Conservation (phyloP, 2,888 invertebrate species). For the Ennomos fuscantarius region DNA sequence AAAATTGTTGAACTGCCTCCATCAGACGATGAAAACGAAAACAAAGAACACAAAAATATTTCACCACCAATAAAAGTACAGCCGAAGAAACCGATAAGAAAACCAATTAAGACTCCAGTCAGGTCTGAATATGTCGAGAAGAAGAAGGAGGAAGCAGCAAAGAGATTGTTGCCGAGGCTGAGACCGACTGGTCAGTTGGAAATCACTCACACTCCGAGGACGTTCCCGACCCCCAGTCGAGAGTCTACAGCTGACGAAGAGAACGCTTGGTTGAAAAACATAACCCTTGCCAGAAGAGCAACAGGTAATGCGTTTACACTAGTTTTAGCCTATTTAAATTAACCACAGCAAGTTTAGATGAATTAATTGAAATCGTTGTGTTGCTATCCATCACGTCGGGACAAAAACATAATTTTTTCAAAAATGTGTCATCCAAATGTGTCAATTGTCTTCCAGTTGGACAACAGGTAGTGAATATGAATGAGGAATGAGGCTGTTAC, state of each 20-base stretch:
- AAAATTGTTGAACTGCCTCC: constrained; percentile 27
- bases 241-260: constrained; percentile 90
- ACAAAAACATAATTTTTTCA: no score
- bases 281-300: constrained; percentile 89
- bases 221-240: constrained; percentile 92
- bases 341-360: no score
- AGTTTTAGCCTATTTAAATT: no score
- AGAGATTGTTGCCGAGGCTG: constrained; percentile 80
- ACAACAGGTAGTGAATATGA: no score
- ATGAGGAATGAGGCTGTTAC: no score
- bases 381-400: no score
- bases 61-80: constrained; percentile 20
- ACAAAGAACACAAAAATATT: constrained; percentile 13
- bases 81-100: constrained; percentile 24
- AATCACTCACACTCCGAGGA: constrained; percentile 90
- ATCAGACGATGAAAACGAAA: constrained; percentile 22
- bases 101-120: constrained; percentile 51
- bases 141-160: constrained; percentile 65
- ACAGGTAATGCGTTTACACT: constrained; percentile 69
- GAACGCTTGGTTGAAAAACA: constrained; percentile 92
- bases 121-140: constrained; percentile 69
- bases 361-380: no score
- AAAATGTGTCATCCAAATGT: no score
- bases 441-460: neutral
- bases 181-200: constrained; percentile 85